These are phyloP conservation scores for Cavia porcellus DNA, from an alignment of 2,113 vertebrate genomes.

Conservation along the genomic window DNA sequence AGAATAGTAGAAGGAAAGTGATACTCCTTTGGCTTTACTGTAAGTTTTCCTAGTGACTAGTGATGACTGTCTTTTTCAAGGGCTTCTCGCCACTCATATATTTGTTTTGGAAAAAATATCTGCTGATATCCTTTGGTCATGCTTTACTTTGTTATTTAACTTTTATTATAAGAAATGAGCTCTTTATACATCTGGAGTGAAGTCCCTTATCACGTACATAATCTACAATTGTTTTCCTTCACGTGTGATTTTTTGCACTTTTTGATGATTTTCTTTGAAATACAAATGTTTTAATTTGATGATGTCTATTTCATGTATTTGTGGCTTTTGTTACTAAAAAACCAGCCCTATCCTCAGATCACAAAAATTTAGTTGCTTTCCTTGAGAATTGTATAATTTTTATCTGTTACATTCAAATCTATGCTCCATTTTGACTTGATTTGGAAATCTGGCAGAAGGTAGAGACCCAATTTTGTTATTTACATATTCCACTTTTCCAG, in stretches of 20 bases:
- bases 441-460: neutral
- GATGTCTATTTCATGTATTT: neutral
- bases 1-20: neutral
- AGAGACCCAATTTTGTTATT: neutral
- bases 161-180: neutral
- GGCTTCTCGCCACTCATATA: neutral
- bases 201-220: neutral
- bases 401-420: neutral
- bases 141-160: neutral
- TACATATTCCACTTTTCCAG: neutral
- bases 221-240: neutral
- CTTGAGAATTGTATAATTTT: neutral
- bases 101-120: neutral
- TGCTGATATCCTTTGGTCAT: neutral
- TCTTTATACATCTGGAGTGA: neutral
- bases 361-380: neutral
- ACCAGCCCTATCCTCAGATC: neutral
- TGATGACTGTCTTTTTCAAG: neutral
- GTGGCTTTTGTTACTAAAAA: neutral
- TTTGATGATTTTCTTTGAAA: neutral
- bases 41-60: neutral
- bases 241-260: neutral
- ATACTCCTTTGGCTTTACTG: neutral
- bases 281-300: neutral
- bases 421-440: neutral